Base-by-base conservation (phyloP, 2,888 invertebrate species). In the Conus canariensis region DNA sequence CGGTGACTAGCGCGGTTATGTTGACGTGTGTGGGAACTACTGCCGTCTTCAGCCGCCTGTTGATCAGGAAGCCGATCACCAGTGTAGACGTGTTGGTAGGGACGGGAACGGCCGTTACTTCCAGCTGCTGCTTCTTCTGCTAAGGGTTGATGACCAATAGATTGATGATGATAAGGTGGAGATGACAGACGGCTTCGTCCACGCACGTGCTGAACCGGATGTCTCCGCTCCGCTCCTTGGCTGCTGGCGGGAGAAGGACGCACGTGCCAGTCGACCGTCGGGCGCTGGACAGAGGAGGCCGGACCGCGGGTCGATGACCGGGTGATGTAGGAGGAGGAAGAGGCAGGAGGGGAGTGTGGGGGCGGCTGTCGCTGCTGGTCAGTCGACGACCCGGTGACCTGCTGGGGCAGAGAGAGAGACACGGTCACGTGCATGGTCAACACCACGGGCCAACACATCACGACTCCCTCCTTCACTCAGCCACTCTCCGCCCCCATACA, bases 381-480 rank as follows among this genome's bases (percentile, higher is more conserved):
- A 45, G 45, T 45, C 45, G 45, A 45, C 3, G 45, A 45, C 45
- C 30, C 56, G 8, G 58, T 58, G 56, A 83, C 82, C 82, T 83
- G 82, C 58, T 56, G 56, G 82, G 82, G 82, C 82, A 83, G 82
- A 83, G 82, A 83, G 19, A 83, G 1, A 45, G 82, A 83, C 82
- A 83, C 82, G 9, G 19, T 83, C 58, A 83, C 56, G 14, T 83
- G 82, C 82, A 83, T 83, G 82, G 58, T 58, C 56, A 83, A 22
- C 56, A 19, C 1, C 82, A 83, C 82, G 58, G 19, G 58, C 45
- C 80, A 14, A 45, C 80, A 45, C 45, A 12, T 80, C n/a, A 80
- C 45, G 14, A n/a, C n/a, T n/a, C 74, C 10, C 12, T 64, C 64
- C 16, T 16, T 64, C 10, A 64, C 64, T 64, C 74, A 74, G n/a